Conservation (phyloP, 2,888 invertebrate species). For the Sinohyriopsis cumingii region DNA sequence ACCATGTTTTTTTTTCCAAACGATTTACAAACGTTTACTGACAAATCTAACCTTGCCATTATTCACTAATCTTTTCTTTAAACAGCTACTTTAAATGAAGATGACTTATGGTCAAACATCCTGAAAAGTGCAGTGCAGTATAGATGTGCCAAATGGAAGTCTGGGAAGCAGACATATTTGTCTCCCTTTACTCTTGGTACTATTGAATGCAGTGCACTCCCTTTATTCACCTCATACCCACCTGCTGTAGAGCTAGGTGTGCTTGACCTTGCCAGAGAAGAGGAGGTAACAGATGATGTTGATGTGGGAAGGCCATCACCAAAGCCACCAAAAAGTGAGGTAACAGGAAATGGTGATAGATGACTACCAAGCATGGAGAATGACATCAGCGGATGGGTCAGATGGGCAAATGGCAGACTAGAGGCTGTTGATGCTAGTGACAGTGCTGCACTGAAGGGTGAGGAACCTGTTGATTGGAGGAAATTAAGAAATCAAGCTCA, state of each 20-base stretch:
- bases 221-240: conserved; percentile 5
- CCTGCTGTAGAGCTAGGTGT: conserved; percentile 32
- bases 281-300: conserved; percentile 53
- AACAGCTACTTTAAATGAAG: not conserved
- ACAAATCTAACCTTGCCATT: no score
- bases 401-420: conserved; percentile 55
- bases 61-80: no score
- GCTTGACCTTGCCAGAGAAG: conserved; percentile 16
- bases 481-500: conserved; percentile 6
- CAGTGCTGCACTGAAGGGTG: conserved; percentile 49
- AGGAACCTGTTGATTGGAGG: conserved; percentile 44
- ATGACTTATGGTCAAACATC: not conserved
- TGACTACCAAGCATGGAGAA: conserved; percentile 64
- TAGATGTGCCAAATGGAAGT: no score
- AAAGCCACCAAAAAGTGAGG: conserved; percentile 62
- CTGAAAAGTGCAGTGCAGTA: not conserved
- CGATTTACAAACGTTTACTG: no score
- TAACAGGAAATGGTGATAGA: conserved; percentile 53
- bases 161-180: no score
- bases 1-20: no score
- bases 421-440: conserved; percentile 14
- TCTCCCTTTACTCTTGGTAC: no score
- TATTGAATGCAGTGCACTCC: no score
- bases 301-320: conserved; percentile 53
- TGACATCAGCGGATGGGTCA: conserved; percentile 62